Evolutionary conservation across 1,140 invertebrate species (phyloP).

Genomic region (Cataglyphis hispanica): DNA sequence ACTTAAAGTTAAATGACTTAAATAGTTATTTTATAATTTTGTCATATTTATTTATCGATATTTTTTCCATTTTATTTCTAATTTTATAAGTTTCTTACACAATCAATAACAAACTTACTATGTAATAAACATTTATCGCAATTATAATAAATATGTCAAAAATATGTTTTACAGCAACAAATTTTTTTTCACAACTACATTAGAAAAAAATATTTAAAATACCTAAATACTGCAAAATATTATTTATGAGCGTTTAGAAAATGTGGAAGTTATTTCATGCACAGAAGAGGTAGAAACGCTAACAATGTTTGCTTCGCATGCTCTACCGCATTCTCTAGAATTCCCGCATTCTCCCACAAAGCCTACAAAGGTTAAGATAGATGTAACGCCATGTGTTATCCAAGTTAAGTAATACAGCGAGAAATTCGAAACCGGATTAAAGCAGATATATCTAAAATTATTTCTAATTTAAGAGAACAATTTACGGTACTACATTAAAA

Average conservation of each 20-base stretch:
- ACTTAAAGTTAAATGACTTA: not conserved
- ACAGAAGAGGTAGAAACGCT: conserved; percentile 48
- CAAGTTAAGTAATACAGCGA: conserved; percentile 55
- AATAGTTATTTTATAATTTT: not conserved
- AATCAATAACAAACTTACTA: not conserved
- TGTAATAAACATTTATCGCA: not conserved
- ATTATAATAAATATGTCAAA: conserved; percentile 22
- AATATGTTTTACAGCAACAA: not conserved
- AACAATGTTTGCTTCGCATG: conserved; percentile 54
- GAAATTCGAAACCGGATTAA: conserved; percentile 49
- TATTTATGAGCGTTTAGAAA: not conserved
- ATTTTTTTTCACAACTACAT: conserved; percentile 9
- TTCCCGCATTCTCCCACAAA: conserved; percentile 39
- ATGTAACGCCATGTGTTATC: conserved; percentile 37
- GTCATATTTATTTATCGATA: not conserved
- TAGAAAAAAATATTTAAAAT: not conserved
- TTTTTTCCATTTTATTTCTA: not conserved
- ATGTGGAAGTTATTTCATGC: not conserved
- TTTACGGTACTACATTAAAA: not conserved
- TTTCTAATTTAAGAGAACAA: not conserved
- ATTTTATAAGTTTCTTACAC: not conserved
- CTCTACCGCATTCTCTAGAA: conserved; percentile 32
- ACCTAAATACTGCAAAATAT: not conserved
- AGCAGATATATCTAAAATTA: conserved; percentile 20
- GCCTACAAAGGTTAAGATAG: conserved; percentile 49